These are phyloP conservation scores for Penaeus chinensis DNA, from an alignment of 1,140 invertebrate species.

Conservation along the genomic window DNA sequence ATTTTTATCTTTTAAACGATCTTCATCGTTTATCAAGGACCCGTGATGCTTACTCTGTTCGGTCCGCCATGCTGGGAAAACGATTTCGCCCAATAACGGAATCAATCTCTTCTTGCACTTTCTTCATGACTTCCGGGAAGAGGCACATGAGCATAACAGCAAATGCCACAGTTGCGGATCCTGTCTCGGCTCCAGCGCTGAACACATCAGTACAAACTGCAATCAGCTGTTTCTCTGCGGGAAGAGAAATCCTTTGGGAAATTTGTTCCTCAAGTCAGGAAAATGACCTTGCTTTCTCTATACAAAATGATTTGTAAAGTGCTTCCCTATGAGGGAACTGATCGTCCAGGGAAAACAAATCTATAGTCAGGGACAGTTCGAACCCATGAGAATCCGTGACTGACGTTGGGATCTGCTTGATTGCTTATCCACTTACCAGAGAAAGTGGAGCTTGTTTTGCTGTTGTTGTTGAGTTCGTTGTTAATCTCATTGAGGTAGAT, in stretches of 20 bases:
- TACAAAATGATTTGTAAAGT: too few species aligned
- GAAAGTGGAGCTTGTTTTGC: not conserved
- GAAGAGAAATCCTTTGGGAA: not conserved
- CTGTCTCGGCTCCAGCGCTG: constrained; percentile 69
- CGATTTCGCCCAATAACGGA: constrained; percentile 81
- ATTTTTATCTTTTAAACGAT: too few species aligned
- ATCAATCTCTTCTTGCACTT: constrained; percentile 89
- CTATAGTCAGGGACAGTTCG: too few species aligned
- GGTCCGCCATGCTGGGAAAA: constrained; percentile 80
- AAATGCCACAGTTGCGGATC: constrained; percentile 25
- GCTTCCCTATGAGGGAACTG: too few species aligned
- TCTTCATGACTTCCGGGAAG: constrained; percentile 83
- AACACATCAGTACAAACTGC: constrained; percentile 70
- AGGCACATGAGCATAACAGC: constrained; percentile 74
- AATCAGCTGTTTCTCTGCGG: constrained; percentile 63
- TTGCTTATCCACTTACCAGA: too few species aligned
- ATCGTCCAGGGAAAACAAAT: too few species aligned
- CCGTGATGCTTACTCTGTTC: not conserved
- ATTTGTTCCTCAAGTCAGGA: too few species aligned
- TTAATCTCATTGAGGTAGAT: constrained; percentile 67
- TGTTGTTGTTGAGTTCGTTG: constrained; percentile 22
- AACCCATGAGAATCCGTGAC: too few species aligned
- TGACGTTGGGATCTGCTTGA: too few species aligned
- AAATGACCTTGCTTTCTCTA: not conserved
- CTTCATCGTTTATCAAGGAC: too few species aligned